Evolutionary conservation across 2,113 vertebrate species (phyloP).

Genomic region (Hippocampus mohnikei): DNA sequence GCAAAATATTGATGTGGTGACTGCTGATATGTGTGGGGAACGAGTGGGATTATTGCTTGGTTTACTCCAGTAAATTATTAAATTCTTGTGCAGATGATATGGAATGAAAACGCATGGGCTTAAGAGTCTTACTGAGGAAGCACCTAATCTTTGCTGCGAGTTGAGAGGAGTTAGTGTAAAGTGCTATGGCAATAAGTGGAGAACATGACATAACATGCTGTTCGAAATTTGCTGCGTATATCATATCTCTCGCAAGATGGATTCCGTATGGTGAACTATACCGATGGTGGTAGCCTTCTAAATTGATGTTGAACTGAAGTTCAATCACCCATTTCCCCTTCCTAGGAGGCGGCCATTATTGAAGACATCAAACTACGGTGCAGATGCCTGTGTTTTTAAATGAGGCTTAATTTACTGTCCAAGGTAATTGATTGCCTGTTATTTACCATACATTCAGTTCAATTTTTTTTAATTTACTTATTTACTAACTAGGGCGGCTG

Average conservation of each 20-base stretch:
- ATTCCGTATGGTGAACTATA: slow-evolving; percentile 11
- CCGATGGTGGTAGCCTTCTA: slow-evolving; percentile 11
- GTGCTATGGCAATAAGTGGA: slow-evolving; percentile 49
- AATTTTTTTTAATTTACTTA: not conserved
- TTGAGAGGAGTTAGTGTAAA: slow-evolving; percentile 36
- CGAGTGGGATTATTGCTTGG: slow-evolving; percentile 6
- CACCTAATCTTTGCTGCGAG: slow-evolving; percentile 34
- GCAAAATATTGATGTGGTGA: not conserved
- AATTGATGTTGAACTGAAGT: slow-evolving; percentile 12
- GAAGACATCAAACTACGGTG: not conserved
- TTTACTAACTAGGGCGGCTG: no score
- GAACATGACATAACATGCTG: slow-evolving; percentile 28
- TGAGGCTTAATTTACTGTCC: not conserved
- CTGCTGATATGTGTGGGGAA: slow-evolving; percentile 8
- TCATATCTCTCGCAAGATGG: slow-evolving; percentile 35
- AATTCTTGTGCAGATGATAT: slow-evolving; percentile 11
- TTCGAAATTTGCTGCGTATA: slow-evolving; percentile 32
- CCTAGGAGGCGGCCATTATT: not conserved
- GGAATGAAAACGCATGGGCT: slow-evolving; percentile 21
- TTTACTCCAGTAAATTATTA: slow-evolving; percentile 18
- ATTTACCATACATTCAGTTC: not conserved
- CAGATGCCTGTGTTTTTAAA: not conserved
- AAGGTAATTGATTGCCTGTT: not conserved
- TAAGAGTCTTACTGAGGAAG: slow-evolving; percentile 19
- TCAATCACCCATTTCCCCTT: not conserved